Evolutionary conservation across 2,888 invertebrate species (phyloP).

Genomic region (Drosophila diplacantha): DNA sequence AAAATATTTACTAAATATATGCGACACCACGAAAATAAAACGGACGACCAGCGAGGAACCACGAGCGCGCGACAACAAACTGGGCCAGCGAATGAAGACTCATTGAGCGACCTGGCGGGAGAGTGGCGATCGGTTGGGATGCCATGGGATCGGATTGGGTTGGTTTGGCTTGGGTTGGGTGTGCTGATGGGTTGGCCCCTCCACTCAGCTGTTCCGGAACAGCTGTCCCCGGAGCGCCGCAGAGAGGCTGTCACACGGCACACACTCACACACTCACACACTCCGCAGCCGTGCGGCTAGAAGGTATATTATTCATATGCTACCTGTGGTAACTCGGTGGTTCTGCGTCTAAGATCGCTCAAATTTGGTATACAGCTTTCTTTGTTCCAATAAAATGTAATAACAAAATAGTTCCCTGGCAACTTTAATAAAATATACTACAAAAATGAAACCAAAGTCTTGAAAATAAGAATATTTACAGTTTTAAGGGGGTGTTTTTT

Average conservation of each 20-base stretch:
- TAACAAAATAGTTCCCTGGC: too few species aligned
- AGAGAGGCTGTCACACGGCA: constrained; percentile 7
- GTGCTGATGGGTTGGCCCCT: neutral
- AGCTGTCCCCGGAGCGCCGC: constrained; percentile 12
- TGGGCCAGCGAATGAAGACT: constrained; percentile 48
- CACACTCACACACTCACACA: neutral
- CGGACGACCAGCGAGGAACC: constrained; percentile 22
- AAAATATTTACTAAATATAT: constrained; percentile 67
- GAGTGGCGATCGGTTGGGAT: constrained; percentile 22
- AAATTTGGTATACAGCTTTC: neutral
- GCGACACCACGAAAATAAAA: constrained; percentile 63
- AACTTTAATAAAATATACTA: neutral
- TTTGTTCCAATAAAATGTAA: neutral
- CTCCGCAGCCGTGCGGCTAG: neutral
- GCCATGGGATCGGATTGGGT: constrained; percentile 7
- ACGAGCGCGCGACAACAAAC: constrained; percentile 52
- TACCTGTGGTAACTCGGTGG: constrained; percentile 1
- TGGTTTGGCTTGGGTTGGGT: neutral
- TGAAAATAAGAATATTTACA: neutral
- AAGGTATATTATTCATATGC: neutral
- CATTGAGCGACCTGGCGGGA: constrained; percentile 27
- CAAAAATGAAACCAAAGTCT: neutral
- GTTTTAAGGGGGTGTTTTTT: too few species aligned
- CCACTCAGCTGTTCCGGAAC: constrained; percentile 33
- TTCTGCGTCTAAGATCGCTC: neutral